Conservation (phyloP, 1,140 invertebrate genomes). For the Apis florea region DNA sequence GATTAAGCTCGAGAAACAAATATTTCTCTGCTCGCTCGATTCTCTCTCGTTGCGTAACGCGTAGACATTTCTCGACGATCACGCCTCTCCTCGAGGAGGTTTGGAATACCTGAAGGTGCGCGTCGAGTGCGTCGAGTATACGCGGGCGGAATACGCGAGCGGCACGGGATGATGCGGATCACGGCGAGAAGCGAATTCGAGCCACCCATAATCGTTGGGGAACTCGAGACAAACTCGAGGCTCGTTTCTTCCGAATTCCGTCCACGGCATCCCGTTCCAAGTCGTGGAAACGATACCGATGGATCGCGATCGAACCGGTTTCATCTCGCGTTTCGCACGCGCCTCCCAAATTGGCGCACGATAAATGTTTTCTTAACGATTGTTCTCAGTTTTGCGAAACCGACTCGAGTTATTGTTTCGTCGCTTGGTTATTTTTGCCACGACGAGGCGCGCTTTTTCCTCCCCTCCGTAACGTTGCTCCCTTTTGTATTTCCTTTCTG, state of each 20-base stretch:
- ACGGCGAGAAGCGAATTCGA: neutral
- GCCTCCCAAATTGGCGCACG: neutral
- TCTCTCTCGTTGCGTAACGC: neutral
- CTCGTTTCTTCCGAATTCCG: neutral
- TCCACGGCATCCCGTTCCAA: too few species aligned
- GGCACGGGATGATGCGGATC: slow-evolving; percentile 10
- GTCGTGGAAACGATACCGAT: neutral
- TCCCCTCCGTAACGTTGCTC: neutral
- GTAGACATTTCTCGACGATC: neutral
- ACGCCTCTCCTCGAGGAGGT: neutral
- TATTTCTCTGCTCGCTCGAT: neutral
- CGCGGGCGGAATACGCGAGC: neutral
- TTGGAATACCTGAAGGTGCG: neutral
- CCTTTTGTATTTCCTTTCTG: neutral
- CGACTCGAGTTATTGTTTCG: slow-evolving; percentile 1
- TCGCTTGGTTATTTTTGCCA: neutral
- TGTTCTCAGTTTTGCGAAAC: slow-evolving; percentile 7
- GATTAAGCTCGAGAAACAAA: neutral
- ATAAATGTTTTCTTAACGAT: slow-evolving; percentile 16
- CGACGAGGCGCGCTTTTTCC: neutral
- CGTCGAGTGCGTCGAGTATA: too few species aligned
- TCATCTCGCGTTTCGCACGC: too few species aligned
- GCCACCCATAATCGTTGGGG: slow-evolving; percentile 6
- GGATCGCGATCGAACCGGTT: too few species aligned
- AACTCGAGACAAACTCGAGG: neutral